Base-by-base conservation (phyloP, 1,140 invertebrate genomes). In the Condylostylus longicornis region DNA sequence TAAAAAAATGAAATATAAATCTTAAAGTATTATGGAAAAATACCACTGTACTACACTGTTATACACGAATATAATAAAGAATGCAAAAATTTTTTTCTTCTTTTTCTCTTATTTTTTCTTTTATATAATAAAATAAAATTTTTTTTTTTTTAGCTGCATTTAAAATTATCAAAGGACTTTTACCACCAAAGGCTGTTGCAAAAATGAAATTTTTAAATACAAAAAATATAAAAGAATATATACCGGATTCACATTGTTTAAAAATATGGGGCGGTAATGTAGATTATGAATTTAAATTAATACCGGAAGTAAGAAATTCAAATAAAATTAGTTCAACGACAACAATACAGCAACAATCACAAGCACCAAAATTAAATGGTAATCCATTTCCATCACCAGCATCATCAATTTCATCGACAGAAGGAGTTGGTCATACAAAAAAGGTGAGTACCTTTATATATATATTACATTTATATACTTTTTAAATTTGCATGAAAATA, bases 191-290 rank as follows among this genome's bases (percentile, higher is more conserved):
- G 58, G 87, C 83, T 22, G 76, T 90, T 18, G 77, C 87, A 51
- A 82, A 82, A 66, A 82, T 96, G 51, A 91, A 88, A 60, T 85
- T 89, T 66, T 69, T 90, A 2, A 77, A 73, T 41, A 88, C 85
- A 62, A 71, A 70, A 31, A 74, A 71, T 17, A 61, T 95, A 27
- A 77, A 75, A 41, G 77, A 83, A 22, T 86, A 69, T 51, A 78
- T 97, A 1, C 60, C 74, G 38, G 67, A 73, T 14, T 77, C 82
- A 44, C 75, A 88, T 48, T 71, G 79, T 15, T 64, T 86, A 17
- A 68, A 63, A 43, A 73, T 68, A 49, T 93, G 89, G 88, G 89
- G 89, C 20, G 89, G 89, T 13, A 72, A 68, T n/a, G 83, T 78
- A 53, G 64, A 74, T 44, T 88, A 82, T 50, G 62, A 59, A 7